A percentile compares a stretch with the other conserved stretches of the same genome.
Conservation (phyloP, 2,888 invertebrate species). For the Leucozona laternaria region DNA sequence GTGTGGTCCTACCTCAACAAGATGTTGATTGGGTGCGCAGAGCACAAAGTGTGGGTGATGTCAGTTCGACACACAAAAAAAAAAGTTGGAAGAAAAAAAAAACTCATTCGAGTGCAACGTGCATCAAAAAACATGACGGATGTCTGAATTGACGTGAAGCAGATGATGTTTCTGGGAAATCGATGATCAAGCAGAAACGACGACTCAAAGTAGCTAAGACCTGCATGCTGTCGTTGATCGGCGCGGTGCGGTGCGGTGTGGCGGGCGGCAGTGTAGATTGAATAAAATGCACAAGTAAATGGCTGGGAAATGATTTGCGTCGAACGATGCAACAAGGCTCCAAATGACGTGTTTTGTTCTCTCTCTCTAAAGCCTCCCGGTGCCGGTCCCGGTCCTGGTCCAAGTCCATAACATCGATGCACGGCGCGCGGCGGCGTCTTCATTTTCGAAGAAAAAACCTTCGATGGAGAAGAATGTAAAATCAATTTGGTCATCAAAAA, state of each 20-base stretch:
- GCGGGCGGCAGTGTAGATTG: background rate
- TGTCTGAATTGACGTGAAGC: constrained; percentile 64
- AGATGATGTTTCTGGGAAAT: constrained; percentile 64
- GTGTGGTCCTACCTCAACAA: constrained; percentile 73
- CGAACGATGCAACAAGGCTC: constrained; percentile 22
- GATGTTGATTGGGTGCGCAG: constrained; percentile 50
- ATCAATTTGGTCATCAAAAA: constrained; percentile 73
- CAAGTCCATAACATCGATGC: constrained; percentile 4
- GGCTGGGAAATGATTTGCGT: constrained; percentile 65
- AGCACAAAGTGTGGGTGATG: constrained; percentile 35
- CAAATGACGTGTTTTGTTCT: constrained; percentile 45
- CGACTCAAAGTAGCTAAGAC: background rate
- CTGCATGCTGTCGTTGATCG: background rate
- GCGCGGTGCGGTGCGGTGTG: background rate
- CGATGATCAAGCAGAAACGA: constrained; percentile 39
- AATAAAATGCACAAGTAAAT: constrained; percentile 50
- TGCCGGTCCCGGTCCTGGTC: background rate
- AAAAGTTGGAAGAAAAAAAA: background rate
- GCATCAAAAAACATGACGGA: constrained; percentile 59
- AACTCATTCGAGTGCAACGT: constrained; percentile 21
- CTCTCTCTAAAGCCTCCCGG: no score
- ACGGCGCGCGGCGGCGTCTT: background rate
- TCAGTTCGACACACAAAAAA: background rate
- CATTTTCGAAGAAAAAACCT: constrained; percentile 25
- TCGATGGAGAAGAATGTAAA: constrained; percentile 49